phyloP scores from a whole-genome alignment of 1,140 invertebrate species.

The Bombyx mori region ASM3026992v2 NC_085133.1:5348001-5348500 shows the following conservation, averaged over 20 bases:
- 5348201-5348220: too few relatives aligned
- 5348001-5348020: too few relatives aligned
- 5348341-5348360: constrained; percentile 96
- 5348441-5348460: constrained; percentile 89
- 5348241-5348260: neutral
- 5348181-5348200: too few relatives aligned
- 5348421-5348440: constrained; percentile 97
- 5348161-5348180: too few relatives aligned
- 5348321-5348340: neutral
- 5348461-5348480: neutral
- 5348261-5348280: neutral
- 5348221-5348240: too few relatives aligned
- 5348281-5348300: neutral
- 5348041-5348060: too few relatives aligned
- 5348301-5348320: neutral
- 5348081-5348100: too few relatives aligned
- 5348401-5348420: constrained; percentile 90
- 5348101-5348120: too few relatives aligned
- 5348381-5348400: constrained; percentile 95
- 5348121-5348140: too few relatives aligned
- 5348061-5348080: too few relatives aligned
- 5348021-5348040: too few relatives aligned
- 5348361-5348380: constrained; percentile 98
- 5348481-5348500: neutral
- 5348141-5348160: too few relatives aligned